Evolutionary conservation across 2,113 vertebrate genomes (phyloP).

Genomic region (Malurus alboscapulatus): DNA sequence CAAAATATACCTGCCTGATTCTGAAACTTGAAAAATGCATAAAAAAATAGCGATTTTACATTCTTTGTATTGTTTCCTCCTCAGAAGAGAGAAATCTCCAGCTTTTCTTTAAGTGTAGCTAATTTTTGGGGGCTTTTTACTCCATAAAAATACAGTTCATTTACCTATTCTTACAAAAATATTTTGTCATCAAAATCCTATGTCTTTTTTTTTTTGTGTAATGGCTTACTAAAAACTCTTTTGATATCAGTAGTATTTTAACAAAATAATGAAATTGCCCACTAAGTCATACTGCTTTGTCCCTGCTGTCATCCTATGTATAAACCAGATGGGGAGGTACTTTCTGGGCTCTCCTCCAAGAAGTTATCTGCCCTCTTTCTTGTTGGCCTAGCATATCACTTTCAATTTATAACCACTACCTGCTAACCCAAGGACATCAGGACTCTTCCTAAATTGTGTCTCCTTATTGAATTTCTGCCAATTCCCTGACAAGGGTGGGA

Average conservation of each 20-base stretch:
- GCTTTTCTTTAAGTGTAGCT: background rate
- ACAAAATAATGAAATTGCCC: background rate
- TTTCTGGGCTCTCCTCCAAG: constrained; percentile 14
- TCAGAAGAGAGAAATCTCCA: background rate
- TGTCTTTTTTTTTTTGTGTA: background rate
- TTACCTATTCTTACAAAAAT: background rate
- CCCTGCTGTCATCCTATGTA: background rate
- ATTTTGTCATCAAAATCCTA: background rate
- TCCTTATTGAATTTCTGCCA: background rate
- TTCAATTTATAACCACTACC: background rate
- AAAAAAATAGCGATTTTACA: background rate
- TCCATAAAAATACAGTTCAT: background rate
- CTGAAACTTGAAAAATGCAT: background rate
- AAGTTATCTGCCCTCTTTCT: background rate
- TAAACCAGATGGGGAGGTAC: constrained; percentile 3
- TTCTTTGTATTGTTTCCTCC: background rate
- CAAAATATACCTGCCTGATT: background rate
- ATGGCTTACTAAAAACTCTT: background rate
- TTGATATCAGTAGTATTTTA: background rate
- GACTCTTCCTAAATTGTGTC: background rate
- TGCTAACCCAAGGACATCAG: background rate
- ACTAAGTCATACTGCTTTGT: background rate
- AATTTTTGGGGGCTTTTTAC: background rate
- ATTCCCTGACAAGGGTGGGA: background rate
- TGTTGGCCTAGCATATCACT: background rate